These are phyloP conservation scores for Tetragnatha versicolor DNA, from an alignment of 1,140 invertebrate species.

Conservation along the genomic window DNA sequence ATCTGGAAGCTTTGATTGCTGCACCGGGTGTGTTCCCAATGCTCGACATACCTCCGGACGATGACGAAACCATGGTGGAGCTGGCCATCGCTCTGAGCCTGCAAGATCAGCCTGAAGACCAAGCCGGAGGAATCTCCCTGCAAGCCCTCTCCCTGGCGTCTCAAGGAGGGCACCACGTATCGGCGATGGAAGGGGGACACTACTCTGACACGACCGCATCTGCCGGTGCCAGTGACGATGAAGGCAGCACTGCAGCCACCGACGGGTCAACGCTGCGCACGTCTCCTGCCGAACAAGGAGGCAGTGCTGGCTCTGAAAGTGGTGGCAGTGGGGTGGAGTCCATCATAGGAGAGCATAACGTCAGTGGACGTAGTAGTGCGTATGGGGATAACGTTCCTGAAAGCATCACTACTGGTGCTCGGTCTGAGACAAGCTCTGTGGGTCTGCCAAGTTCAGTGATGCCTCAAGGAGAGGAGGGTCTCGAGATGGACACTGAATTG, in stretches of 20 bases:
- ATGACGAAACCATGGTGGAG: conserved; percentile 96
- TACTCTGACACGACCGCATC: conserved; percentile 82
- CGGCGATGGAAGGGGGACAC: conserved; percentile 67
- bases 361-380: conserved; percentile 85
- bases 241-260: conserved; percentile 91
- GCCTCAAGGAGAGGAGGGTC: conserved; percentile 60
- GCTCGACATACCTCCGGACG: conserved; percentile 88
- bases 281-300: conserved; percentile 82
- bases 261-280: conserved; percentile 90
- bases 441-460: conserved; percentile 65
- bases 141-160: conserved; percentile 48
- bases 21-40: conserved; percentile 73
- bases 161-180: conserved; percentile 52
- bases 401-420: conserved; percentile 60
- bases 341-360: conserved; percentile 81
- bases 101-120: conserved; percentile 68
- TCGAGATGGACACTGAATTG: conserved; percentile 61
- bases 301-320: conserved; percentile 79
- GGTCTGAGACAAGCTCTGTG: conserved; percentile 70
- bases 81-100: conserved; percentile 93
- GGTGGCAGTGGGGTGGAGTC: conserved; percentile 85
- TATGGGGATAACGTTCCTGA: conserved; percentile 77
- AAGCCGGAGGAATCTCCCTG: conserved; percentile 56
- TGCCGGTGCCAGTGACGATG: conserved; percentile 88
- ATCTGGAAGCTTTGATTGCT: conserved; percentile 75